Evolutionary conservation across 2,113 vertebrate genomes (phyloP), one percentile per base, ranked within the genome.

Genomic region (Syngnathus typhle): DNA sequence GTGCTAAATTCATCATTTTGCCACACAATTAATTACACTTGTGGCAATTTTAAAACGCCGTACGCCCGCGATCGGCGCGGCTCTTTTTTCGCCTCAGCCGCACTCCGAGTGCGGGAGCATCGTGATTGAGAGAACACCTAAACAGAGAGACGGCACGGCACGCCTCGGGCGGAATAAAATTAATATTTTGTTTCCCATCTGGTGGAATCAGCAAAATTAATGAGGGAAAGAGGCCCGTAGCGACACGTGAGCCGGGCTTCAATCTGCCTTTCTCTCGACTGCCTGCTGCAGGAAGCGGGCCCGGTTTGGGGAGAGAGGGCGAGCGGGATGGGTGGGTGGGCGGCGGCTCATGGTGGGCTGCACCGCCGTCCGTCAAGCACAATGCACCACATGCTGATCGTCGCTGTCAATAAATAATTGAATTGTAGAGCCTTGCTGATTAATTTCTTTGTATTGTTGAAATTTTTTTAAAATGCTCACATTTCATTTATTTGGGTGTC

Each of bases 161-260:
- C 87, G 95, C 96, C 95, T 95, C 90, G 93, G 96, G 96, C 94
- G 91, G 93, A 96, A 95, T 93, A 95, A 96, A 96, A 96, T 98
- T 98, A 96, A 98, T 98, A 96, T 96, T 96, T 96, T 97, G 91
- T 94, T 98, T 95, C 93, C 95, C 97, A 98, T 98, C 94, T 97
- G 96, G 95, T 95, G 93, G 91, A 95, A 95, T 97, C 93, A 93
- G 93, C 91, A 94, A 95, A 98, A 97, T 98, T 96, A 97, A 98
- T 97, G 95, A 96, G 91, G 94, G 93, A 94, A 91, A 90, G 91
- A 92, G 88, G 82, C 91, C 90, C 91, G 88, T 93, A 94, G 92
- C 92, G 92, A 96, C 91, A 84, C 85, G 91, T 90, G 93, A 91
- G 83, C 83, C 89, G 87, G 87, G 92, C 91, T 93, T 90, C 93